phyloP scores from a whole-genome alignment of 2,888 invertebrate genomes.

The Tortricodes alternella region DNA sequence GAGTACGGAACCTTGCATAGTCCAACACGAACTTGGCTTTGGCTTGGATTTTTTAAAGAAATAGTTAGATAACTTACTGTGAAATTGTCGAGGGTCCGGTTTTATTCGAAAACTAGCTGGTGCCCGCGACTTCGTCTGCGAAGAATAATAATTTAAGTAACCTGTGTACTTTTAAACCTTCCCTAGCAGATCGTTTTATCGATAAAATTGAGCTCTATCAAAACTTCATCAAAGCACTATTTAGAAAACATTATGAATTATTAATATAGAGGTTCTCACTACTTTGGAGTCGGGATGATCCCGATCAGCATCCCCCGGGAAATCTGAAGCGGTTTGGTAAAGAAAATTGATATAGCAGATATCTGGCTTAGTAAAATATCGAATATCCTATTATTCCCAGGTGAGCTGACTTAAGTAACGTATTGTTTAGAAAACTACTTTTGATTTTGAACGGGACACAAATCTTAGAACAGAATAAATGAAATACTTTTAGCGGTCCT shows the following conservation, averaged over 20 bases:
- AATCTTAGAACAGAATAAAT: not conserved
- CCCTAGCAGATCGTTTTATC: no score
- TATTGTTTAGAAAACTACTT: not conserved
- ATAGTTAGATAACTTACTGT: no score
- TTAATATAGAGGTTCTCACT: conserved; percentile 18
- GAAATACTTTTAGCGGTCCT: no score
- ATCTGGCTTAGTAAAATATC: conserved; percentile 15
- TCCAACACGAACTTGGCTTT: no score
- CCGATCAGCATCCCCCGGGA: conserved; percentile 19
- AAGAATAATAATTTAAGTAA: no score
- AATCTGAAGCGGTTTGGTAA: conserved; percentile 25
- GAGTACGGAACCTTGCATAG: no score
- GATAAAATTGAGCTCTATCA: not conserved
- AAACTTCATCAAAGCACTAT: conserved; percentile 9
- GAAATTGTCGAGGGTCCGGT: no score
- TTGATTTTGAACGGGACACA: not conserved
- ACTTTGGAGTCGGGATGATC: conserved; percentile 23
- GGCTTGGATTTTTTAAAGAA: no score
- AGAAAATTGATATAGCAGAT: conserved; percentile 27
- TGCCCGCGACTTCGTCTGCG: no score
- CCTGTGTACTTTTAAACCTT: no score
- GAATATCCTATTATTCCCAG: conserved; percentile 8
- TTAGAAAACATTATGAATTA: conserved; percentile 23
- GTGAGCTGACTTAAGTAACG: not conserved
- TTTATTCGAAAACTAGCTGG: no score